phyloP scores from a whole-genome alignment of 2,113 vertebrate species.

The Orientallactaga bullata region DNA sequence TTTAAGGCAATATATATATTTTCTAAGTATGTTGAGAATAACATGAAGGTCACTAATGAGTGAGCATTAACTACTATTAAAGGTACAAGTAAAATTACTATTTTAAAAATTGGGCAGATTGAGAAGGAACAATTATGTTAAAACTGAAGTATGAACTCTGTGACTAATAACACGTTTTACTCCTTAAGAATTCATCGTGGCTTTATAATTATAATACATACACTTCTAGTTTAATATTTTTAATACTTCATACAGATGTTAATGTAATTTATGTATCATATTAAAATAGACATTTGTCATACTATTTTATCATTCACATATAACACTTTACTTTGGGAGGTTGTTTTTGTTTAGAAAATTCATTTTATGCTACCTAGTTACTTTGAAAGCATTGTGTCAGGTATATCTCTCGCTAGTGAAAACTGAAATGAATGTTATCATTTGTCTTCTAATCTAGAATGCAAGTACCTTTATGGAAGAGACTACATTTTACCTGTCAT shows the following conservation, averaged over 20 bases:
- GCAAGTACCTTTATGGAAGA: neutral
- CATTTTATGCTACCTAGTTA: slow-evolving; percentile 11
- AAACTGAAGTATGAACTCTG: slow-evolving; percentile 62
- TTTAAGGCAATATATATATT: slow-evolving; percentile 27
- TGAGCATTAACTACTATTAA: slow-evolving; percentile 37
- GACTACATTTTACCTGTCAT: neutral
- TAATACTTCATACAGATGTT: neutral
- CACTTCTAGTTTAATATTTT: slow-evolving; percentile 48
- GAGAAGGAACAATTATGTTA: slow-evolving; percentile 63
- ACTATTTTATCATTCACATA: neutral
- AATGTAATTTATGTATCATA: neutral
- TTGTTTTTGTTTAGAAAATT: slow-evolving; percentile 4
- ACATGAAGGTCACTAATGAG: slow-evolving; percentile 52
- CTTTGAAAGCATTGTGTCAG: neutral
- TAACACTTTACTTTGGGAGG: neutral
- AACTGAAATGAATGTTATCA: slow-evolving; percentile 4
- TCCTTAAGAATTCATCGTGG: slow-evolving; percentile 63
- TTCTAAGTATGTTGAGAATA: slow-evolving; percentile 34
- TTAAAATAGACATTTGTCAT: neutral
- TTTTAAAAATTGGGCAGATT: slow-evolving; percentile 42
- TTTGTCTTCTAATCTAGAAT: neutral
- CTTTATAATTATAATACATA: slow-evolving; percentile 69
- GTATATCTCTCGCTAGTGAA: slow-evolving; percentile 27
- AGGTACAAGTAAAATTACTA: slow-evolving; percentile 73
- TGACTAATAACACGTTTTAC: slow-evolving; percentile 63